Base-by-base conservation (phyloP, 1,140 invertebrate species). In the Pseudomyrmex pallidus region DNA sequence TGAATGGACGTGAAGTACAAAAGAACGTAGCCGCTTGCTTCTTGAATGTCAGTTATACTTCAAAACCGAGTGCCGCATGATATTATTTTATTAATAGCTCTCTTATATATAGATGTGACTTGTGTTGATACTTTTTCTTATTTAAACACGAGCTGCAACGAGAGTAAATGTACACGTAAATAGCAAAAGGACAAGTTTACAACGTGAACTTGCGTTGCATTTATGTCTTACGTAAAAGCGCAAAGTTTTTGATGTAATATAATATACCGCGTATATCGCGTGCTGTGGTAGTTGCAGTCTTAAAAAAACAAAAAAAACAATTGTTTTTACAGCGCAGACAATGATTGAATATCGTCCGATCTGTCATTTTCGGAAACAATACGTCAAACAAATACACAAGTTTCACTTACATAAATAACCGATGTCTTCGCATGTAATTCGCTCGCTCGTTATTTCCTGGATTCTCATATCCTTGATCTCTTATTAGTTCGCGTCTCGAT, bases 401-500 rank as follows among this genome's bases (percentile, higher is more conserved):
- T 66, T 22, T 8, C 52, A 56, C 17, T 77, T n/a, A 17, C 48
- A n/a, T n/a, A 17, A 12, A 61, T 67, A 35, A 78, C 35, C 35
- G 5, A 46, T n/a, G 35, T 35, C 35, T 22, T 12, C 50, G 22
- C 44, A 20, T 20, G 54, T n/a, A 13, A 13, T 44, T 61, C 35
- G n/a, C 52, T 68, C 46, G 48, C 52, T 68, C 56, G 13, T 63
- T 35, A 1, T 74, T 25, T 35, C 72, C 48, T 12, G 46, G 46
- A 17, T 22, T 57, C 35, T 68, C 35, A 68, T 68, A 68, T 68
- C 20, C 76, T 70, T 57, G 52, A 64, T 67, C 17, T 67, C 20
- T 77, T 22, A 46, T 77, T 15, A 56, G 8, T 56, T 46, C 54
- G 48, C 17, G 20, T 64, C 44, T 44, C 7, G 1, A 3, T 17